Evolutionary conservation across 2,888 invertebrate genomes (phyloP), one percentile per base, ranked within the genome.

Genomic region (Amphipyra tragopoginis): DNA sequence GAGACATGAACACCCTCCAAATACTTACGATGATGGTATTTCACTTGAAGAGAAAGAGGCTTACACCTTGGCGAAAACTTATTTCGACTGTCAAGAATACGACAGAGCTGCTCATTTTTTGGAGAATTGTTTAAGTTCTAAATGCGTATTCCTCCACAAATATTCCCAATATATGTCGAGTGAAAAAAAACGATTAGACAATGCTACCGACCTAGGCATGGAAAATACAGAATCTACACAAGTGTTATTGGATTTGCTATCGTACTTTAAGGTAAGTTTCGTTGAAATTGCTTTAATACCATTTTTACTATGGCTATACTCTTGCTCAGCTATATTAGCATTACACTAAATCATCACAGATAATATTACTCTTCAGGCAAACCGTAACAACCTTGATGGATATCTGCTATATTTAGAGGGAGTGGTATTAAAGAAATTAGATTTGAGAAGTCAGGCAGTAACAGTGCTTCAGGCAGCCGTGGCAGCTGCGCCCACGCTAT

Each of bases 31-130:
- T 48, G 87, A 94, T 40, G 88, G 93, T 7, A 93, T 95, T 48
- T 88, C 92, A 8, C 93, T 93, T 29, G 96, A 96, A 59, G 97
- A 98, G 78, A 95, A 95, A 69, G 97, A 97, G 83, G 93, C 95
- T 26, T 98, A 97, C 87, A 95, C 96, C 42, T 88, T 98, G 73
- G 98, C 98, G 0, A 98, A 98, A 88, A 97, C 97, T 69, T 98
- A 98, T 87, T 98, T 98, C 86, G 98, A 99, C 90, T 95, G 97
- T 45, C 97, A 97, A 79, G 99, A 99, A 89, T 99, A 98, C 88
- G 98, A 98, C 82, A 95, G 98, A 83, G 97, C 97, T 57, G 97
- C 98, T 0, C 97, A 97, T 92, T 98, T 98, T 83, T 95, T 97
- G 7, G 96, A 97, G 79, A 95, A 96, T 63, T 97, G 97, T 79